A percentile compares a stretch with the other conserved stretches of the same genome.
phyloP scores from a whole-genome alignment of 1,140 invertebrate genomes.

The Ostrea edulis region DNA sequence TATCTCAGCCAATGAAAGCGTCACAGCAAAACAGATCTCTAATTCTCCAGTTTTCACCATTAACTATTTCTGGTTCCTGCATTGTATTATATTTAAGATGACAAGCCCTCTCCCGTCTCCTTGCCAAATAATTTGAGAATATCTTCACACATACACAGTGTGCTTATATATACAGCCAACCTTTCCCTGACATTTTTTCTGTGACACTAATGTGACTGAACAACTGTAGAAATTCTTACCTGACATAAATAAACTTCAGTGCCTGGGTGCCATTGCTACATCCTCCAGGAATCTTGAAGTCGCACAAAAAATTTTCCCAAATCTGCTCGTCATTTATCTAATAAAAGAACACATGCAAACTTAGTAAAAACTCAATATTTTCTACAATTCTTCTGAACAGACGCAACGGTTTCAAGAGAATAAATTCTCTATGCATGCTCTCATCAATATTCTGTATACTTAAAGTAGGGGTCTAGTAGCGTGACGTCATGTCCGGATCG shows the following conservation, averaged over 20 bases:
- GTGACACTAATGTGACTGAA: not conserved
- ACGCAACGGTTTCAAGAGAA: no score
- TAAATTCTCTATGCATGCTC: no score
- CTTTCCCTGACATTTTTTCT: not conserved
- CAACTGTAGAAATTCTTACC: conserved; percentile 81
- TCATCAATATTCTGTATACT: no score
- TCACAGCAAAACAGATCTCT: not conserved
- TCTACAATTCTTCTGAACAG: no score
- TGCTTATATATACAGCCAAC: not conserved
- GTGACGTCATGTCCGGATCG: no score
- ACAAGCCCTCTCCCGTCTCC: not conserved
- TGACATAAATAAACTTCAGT: conserved; percentile 92
- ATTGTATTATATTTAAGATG: not conserved
- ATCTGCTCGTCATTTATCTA: conserved; percentile 91
- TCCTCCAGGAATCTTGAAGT: conserved; percentile 87
- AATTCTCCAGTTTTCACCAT: not conserved
- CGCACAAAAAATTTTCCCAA: conserved; percentile 90
- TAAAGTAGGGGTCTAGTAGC: no score
- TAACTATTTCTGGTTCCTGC: not conserved
- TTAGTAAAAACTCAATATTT: no score
- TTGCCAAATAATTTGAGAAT: not conserved
- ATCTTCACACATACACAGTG: not conserved
- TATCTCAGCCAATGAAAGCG: not conserved
- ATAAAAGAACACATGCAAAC: conserved; percentile 76
- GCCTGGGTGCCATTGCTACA: conserved; percentile 93